These are phyloP conservation scores for Aphidius gifuensis DNA, from an alignment of 1,140 invertebrate genomes.

Conservation along the genomic window DNA sequence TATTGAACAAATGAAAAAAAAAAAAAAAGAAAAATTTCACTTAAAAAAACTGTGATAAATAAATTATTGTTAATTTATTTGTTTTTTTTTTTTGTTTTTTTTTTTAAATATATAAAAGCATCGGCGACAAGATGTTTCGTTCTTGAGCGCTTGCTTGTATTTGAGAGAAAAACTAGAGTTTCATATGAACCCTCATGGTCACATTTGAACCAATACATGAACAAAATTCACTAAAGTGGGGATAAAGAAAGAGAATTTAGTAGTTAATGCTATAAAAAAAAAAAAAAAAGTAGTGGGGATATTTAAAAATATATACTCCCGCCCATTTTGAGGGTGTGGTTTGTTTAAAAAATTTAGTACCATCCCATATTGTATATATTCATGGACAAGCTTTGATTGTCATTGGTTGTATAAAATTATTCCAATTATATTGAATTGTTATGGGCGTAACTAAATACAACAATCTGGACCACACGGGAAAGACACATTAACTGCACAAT, in stretches of 20 bases:
- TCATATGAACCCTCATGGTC: conserved; percentile 44
- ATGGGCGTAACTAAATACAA: too few relatives aligned
- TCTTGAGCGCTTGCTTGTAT: conserved; percentile 52
- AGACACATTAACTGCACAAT: conserved; percentile 47
- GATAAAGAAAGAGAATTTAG: background rate
- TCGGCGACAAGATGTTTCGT: conserved; percentile 42
- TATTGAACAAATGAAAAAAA: too few relatives aligned
- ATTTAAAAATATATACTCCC: too few relatives aligned
- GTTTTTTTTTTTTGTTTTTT: background rate
- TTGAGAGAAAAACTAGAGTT: conserved; percentile 52
- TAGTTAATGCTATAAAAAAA: too few relatives aligned
- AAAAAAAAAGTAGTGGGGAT: too few relatives aligned
- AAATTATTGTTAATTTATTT: background rate
- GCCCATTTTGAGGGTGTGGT: conserved; percentile 2
- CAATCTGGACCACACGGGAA: conserved; percentile 28
- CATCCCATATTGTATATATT: background rate
- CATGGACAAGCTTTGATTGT: background rate
- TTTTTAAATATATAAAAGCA: background rate
- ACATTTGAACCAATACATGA: conserved; percentile 5
- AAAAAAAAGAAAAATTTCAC: too few relatives aligned
- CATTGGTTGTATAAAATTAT: background rate
- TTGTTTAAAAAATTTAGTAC: background rate
- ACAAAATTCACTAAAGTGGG: background rate
- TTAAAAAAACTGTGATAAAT: background rate
- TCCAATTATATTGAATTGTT: background rate